Percentiles rank a stretch among this genome's conserved stretches.
Conservation (phyloP, 2,113 vertebrate genomes). For the Columba janthina region DNA sequence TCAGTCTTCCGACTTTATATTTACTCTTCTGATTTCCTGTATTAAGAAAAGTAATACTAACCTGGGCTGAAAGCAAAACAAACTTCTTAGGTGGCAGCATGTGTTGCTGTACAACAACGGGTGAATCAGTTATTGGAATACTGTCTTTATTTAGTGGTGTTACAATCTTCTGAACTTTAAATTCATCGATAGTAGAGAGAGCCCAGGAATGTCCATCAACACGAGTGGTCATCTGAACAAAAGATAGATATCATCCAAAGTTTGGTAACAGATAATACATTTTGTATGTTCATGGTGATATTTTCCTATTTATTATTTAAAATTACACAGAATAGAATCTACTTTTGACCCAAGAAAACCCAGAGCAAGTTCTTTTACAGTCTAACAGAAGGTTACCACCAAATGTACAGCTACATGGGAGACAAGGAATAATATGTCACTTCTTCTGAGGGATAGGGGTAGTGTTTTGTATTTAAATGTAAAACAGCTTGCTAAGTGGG, state of each 20-base stretch:
- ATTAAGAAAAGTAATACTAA: slow-evolving; percentile 33
- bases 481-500: background rate
- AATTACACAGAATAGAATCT: background rate
- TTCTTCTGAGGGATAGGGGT: background rate
- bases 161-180: slow-evolving; percentile 80
- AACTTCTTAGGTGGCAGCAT: slow-evolving; percentile 90
- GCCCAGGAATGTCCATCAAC: slow-evolving; percentile 97
- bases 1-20: background rate
- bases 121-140: slow-evolving; percentile 91
- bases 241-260: background rate
- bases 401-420: background rate
- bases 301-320: background rate
- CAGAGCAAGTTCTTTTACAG: background rate
- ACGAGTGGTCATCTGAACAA: slow-evolving; percentile 86
- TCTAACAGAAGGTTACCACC: background rate
- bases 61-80: slow-evolving; percentile 95
- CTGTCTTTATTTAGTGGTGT: slow-evolving; percentile 91
- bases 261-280: background rate
- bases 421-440: background rate
- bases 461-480: background rate
- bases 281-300: background rate
- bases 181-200: slow-evolving; percentile 87
- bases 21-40: background rate
- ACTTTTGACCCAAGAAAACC: background rate
- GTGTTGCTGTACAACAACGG: slow-evolving; percentile 93